Base-by-base conservation (phyloP, 2,888 invertebrate genomes). In the Temnothorax ravouxi region DNA sequence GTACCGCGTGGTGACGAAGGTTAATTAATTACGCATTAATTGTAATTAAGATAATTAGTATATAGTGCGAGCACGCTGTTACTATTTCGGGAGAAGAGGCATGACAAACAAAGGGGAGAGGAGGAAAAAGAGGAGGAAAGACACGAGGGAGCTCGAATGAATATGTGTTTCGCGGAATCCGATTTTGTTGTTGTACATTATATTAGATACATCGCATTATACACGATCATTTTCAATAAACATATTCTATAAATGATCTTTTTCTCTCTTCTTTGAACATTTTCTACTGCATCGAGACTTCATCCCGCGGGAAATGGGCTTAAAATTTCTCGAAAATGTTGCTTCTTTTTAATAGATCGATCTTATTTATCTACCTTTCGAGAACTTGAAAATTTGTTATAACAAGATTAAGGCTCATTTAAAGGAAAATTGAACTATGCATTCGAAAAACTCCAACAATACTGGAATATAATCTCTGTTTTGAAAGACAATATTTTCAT, bases 141-240 rank as follows among this genome's bases (percentile, higher is more conserved):
- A 29, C 61, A 84, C 67, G 69, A 62, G 41, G 44, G 54, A 87
- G 85, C 72, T 89, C 82, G 84, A 87, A 79, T 88, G 88, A 83
- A 87, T n/a, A n/a, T 89, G 88, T 88, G 81, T 89, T 77, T 87
- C 88, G 84, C 79, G 67, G 85, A 87, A 83, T 66, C 44, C 44
- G 67, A 80, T 90, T 90, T 88, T 90, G 88, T 88, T 89, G 88
- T 87, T 88, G 80, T 90, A 89, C 83, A 88, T 86, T 90, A 89
- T 90, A 89, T 84, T n/a, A 84, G 83, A 89, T 89, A 85, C 84
- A 87, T 87, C 86, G 84, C 84, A 87, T 88, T 86, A 90, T 90
- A 90, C 87, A 89, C 84, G 83, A 88, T 88, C 91, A 91, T 91
- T 89, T 92, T 90, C 87, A 91, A 91, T 91, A 84, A 86, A 88